Percentiles rank a stretch among this genome's conserved stretches.
phyloP scores from a whole-genome alignment of 1,140 invertebrate genomes.

The Zaprionus davidi region DNA sequence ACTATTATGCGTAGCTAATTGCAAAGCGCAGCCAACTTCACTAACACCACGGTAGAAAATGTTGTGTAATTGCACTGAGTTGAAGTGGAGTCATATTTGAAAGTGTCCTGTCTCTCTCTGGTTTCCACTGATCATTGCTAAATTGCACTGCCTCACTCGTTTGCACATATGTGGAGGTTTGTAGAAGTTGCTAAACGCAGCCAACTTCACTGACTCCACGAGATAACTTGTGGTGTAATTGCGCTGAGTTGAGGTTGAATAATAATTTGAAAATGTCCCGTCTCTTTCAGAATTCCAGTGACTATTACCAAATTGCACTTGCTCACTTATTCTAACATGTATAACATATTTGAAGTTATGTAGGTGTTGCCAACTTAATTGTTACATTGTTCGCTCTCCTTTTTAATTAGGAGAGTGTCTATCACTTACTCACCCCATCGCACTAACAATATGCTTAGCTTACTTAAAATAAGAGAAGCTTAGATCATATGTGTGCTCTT shows the following conservation, averaged over 20 bases:
- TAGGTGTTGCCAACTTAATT: too few species aligned
- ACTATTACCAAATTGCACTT: neutral
- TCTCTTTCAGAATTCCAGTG: neutral
- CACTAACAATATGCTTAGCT: too few species aligned
- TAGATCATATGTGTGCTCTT: too few species aligned
- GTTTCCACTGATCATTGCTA: neutral
- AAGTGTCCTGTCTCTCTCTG: neutral
- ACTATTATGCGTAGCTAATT: neutral
- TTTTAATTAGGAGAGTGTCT: too few species aligned
- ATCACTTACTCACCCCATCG: too few species aligned
- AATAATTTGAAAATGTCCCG: neutral
- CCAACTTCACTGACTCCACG: too few species aligned
- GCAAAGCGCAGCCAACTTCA: neutral
- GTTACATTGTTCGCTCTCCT: too few species aligned
- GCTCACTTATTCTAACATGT: neutral
- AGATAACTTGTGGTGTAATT: neutral
- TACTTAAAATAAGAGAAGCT: too few species aligned
- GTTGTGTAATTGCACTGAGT: neutral
- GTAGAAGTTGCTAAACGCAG: too few species aligned
- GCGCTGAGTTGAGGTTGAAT: neutral
- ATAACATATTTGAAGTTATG: neutral
- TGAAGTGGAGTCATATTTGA: neutral
- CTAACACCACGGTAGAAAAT: too few species aligned
- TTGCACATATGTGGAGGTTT: neutral
- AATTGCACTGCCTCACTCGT: neutral